Percentiles rank a stretch among this genome's conserved stretches.
phyloP scores from a whole-genome alignment of 53 echinoderm and acorn worm genomes.

The Stichopus horrens region DNA sequence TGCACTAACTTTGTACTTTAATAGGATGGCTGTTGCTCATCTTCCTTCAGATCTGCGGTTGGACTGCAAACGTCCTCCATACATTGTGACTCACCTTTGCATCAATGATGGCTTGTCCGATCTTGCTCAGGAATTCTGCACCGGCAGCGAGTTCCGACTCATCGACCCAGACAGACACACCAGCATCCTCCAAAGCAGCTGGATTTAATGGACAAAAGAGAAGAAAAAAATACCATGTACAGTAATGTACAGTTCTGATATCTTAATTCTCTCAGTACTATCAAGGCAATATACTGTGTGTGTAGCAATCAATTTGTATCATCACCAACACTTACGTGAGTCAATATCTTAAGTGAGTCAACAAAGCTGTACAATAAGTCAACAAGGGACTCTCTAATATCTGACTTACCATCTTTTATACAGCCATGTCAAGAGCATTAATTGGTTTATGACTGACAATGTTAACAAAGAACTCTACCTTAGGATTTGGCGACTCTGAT shows the following conservation, averaged over 20 bases:
- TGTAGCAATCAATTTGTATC: background rate
- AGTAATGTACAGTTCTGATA: background rate
- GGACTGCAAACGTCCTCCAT: no score
- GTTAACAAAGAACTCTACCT: no score
- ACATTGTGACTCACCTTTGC: conserved; percentile 67
- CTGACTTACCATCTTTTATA: no score
- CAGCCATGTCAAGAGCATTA: no score
- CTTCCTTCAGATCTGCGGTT: no score
- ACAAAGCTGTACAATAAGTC: no score
- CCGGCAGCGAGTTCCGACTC: conserved; percentile 80
- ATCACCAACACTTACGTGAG: background rate
- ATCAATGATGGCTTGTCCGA: conserved; percentile 99
- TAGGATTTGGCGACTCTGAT: no score
- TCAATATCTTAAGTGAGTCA: no score
- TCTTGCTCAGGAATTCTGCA: conserved; percentile 92
- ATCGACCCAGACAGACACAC: conserved; percentile 93
- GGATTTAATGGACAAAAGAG: background rate
- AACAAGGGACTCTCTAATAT: no score
- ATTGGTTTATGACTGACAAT: no score
- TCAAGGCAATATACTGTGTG: background rate
- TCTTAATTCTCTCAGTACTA: background rate
- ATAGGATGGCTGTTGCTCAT: no score
- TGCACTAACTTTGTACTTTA: no score
- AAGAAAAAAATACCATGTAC: background rate
- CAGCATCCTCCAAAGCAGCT: conserved; percentile 81